Evolutionary conservation across 2,888 invertebrate genomes (phyloP).

Genomic region (Sympetrum striolatum): DNA sequence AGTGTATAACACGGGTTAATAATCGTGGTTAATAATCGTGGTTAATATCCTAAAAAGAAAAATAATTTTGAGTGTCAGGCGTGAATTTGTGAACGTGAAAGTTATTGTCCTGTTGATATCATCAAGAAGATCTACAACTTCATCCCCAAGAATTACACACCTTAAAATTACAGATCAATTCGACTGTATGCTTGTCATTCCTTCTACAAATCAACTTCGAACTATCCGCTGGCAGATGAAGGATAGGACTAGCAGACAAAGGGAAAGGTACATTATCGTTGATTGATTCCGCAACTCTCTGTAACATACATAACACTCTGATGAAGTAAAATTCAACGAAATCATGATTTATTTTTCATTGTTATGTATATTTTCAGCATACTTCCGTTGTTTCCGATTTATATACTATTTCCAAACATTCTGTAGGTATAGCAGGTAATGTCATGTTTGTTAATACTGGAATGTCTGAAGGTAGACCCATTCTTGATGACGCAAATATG

Average conservation of each 20-base stretch:
- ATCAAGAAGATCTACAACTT: not conserved
- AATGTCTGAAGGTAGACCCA: not conserved
- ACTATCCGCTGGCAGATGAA: not conserved
- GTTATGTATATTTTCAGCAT: too few relatives aligned
- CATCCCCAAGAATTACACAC: constrained; percentile 55
- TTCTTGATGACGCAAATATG: not conserved
- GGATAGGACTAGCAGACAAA: not conserved
- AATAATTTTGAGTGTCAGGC: not conserved
- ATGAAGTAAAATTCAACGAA: not conserved
- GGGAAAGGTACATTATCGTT: not conserved
- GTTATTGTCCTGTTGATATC: not conserved
- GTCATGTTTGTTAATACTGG: not conserved
- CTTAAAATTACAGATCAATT: constrained; percentile 66
- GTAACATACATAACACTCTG: not conserved
- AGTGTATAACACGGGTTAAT: constrained; percentile 67
- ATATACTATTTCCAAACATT: not conserved
- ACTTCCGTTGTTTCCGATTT: not conserved
- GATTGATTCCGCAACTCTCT: not conserved
- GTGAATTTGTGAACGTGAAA: not conserved
- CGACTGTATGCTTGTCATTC: constrained; percentile 69
- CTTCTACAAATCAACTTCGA: constrained; percentile 60
- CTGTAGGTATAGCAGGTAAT: not conserved
- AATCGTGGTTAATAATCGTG: too few relatives aligned
- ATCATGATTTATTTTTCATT: not conserved
- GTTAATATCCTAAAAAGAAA: constrained; percentile 45